phyloP scores from a whole-genome alignment of 2,113 vertebrate genomes.

The Syrmaticus mikado region DNA sequence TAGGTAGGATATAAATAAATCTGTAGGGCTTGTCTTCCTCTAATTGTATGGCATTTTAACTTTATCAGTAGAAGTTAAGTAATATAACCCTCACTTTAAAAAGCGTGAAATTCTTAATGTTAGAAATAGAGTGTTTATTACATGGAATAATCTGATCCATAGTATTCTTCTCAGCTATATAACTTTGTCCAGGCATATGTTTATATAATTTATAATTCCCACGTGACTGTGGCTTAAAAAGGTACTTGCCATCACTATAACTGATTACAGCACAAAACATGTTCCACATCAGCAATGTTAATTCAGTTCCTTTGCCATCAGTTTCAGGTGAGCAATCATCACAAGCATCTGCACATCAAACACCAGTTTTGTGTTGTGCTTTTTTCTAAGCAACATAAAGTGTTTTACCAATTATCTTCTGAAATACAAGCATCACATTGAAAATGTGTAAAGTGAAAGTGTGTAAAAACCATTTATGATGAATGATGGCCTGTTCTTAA shows the following conservation, averaged over 20 bases:
- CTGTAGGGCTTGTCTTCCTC: not conserved
- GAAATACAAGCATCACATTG: not conserved
- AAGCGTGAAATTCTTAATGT: not conserved
- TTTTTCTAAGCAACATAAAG: not conserved
- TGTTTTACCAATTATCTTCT: not conserved
- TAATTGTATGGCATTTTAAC: slow-evolving; percentile 22
- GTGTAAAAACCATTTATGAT: not conserved
- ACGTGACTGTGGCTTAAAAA: not conserved
- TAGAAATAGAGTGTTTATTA: not conserved
- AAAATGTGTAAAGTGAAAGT: not conserved
- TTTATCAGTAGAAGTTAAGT: slow-evolving; percentile 13
- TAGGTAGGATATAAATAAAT: slow-evolving; percentile 55
- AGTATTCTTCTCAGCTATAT: not conserved
- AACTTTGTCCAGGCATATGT: not conserved
- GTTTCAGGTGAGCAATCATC: not conserved
- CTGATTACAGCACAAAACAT: not conserved
- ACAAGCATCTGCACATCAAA: not conserved
- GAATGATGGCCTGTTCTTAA: not conserved
- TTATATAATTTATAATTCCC: not conserved
- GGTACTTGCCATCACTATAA: not conserved
- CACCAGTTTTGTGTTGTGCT: not conserved
- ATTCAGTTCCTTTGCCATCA: not conserved
- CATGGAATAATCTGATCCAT: not conserved
- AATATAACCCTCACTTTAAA: slow-evolving; percentile 3
- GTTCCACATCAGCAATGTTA: not conserved